Base-by-base conservation (phyloP, 2,113 vertebrate genomes). In the Pachypanchax playfairii region DNA sequence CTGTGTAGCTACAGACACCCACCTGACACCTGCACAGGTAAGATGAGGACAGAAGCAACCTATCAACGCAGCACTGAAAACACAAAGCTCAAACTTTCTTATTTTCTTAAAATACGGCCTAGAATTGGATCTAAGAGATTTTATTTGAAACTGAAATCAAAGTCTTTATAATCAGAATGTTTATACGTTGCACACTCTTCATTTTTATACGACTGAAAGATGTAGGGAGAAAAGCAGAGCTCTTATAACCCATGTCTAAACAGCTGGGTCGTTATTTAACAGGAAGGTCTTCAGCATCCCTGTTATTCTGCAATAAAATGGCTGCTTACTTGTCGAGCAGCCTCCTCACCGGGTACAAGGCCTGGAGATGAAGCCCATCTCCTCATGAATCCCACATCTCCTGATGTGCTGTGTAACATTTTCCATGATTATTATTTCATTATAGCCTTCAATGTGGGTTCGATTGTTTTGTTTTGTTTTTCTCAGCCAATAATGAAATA, bases 21-120 rank as follows among this genome's bases (percentile, higher is more conserved):
- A 58, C 74, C 70, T 59, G 75, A 24, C 65, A 87, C 90, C 90
- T 91, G 80, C 26, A 69, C 55, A 3, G 68, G 41, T 22, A 29
- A 41, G 66, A 73, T 1, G 15, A 64, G 6, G 26, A 50, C 21
- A 63, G n/a, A 47, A 17, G n/a, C 9, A 3, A 6, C n/a, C 18
- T 14, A 13, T 41, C 6, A 28, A 24, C 28, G 35, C 20, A 15
- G 9, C 33, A 10, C n/a, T 4, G 53, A 42, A 21, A 33, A 35
- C 20, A 12, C 24, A 8, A 6, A 35, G 9, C 14, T 13, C 51
- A 24, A 20, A 1, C 52, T 54, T 3, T 31, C 50, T 48, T 10
- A 0, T 29, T 38, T 35, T 1, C 41, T n/a, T n/a, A n/a, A n/a
- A n/a, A n/a, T n/a, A n/a, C n/a, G n/a, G n/a, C n/a, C n/a, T n/a